Conservation (phyloP, 2,888 invertebrate genomes). For the Drosophila fungiperda region DNA sequence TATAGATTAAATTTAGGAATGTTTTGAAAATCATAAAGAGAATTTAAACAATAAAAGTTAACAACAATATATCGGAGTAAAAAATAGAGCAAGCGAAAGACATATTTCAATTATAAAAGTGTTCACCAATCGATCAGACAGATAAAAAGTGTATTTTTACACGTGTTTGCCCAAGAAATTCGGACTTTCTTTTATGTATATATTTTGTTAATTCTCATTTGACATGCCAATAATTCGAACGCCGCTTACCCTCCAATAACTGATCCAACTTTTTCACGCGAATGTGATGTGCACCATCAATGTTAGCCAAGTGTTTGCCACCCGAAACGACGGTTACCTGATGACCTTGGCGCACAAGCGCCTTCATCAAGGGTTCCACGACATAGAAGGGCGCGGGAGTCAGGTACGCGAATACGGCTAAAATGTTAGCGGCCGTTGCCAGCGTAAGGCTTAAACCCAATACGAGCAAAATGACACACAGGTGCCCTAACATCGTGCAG, state of each 20-base stretch:
- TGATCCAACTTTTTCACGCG: slow-evolving; percentile 39
- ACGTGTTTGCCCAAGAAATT: background rate
- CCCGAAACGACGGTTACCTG: slow-evolving; percentile 60
- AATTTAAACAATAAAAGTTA: background rate
- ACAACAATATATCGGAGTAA: background rate
- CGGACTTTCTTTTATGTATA: background rate
- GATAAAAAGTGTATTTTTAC: background rate
- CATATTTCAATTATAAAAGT: background rate
- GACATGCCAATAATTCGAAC: too few relatives aligned
- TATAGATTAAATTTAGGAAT: background rate
- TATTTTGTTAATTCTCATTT: background rate
- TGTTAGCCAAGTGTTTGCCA: slow-evolving; percentile 17
- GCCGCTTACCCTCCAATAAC: slow-evolving; percentile 32
- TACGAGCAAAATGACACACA: slow-evolving; percentile 23
- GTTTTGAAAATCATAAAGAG: background rate
- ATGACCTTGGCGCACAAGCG: slow-evolving; percentile 49
- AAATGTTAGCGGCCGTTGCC: slow-evolving; percentile 49
- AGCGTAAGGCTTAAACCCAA: slow-evolving; percentile 26
- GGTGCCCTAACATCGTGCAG: slow-evolving; percentile 28
- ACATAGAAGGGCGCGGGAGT: slow-evolving; percentile 68
- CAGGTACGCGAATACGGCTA: slow-evolving; percentile 66
- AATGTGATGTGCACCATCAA: slow-evolving; percentile 58
- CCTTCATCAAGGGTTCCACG: slow-evolving; percentile 51
- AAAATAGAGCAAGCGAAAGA: background rate
- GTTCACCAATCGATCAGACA: background rate